phyloP scores from a whole-genome alignment of 2,888 invertebrate genomes.

The Ormyrus nitidulus region DNA sequence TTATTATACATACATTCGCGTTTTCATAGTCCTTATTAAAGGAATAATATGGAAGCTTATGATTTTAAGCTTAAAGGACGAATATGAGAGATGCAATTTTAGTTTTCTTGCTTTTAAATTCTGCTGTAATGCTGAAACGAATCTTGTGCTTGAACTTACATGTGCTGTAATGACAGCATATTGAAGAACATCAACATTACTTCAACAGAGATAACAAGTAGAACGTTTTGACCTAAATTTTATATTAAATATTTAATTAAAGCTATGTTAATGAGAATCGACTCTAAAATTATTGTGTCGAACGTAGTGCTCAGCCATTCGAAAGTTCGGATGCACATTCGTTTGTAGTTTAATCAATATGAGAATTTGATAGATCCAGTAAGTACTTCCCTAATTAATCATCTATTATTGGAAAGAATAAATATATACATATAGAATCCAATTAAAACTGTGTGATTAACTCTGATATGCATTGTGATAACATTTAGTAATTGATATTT shows the following conservation, averaged over 20 bases:
- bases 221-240: neutral
- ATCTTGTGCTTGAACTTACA: too few relatives aligned
- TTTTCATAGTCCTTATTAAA: too few relatives aligned
- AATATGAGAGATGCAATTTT: too few relatives aligned
- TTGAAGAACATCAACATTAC: too few relatives aligned
- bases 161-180: too few relatives aligned
- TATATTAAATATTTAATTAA: constrained; percentile 8
- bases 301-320: neutral
- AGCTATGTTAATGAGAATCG: constrained; percentile 34
- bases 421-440: neutral
- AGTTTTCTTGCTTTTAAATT: too few relatives aligned
- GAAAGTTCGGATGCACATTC: constrained; percentile 16
- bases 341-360: constrained; percentile 34
- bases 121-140: too few relatives aligned
- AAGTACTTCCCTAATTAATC: constrained; percentile 45
- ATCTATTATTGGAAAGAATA: constrained; percentile 27
- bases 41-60: too few relatives aligned
- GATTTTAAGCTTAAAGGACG: too few relatives aligned
- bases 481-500: neutral
- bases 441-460: constrained; percentile 22
- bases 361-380: constrained; percentile 21
- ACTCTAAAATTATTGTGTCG: constrained; percentile 2
- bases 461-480: neutral
- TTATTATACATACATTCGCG: too few relatives aligned
- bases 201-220: neutral